Percentiles rank a stretch among this genome's conserved stretches.
Conservation (phyloP, 1,140 invertebrate genomes). For the Drosophila pectinifera region DNA sequence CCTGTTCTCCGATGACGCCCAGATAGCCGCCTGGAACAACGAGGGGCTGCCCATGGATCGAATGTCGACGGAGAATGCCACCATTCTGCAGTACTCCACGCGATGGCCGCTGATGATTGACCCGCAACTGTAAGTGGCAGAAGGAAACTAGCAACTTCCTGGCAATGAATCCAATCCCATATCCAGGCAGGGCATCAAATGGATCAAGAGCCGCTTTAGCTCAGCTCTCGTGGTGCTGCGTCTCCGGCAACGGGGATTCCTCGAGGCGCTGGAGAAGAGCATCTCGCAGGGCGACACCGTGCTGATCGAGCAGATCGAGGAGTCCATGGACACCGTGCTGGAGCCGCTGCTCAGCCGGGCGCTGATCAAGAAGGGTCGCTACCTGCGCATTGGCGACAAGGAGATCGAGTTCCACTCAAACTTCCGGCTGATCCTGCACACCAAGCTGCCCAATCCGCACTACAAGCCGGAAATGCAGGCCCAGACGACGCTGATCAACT, state of each 20-base stretch:
- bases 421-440: slow-evolving; percentile 96
- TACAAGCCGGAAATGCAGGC: slow-evolving; percentile 99
- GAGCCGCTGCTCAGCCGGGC: slow-evolving; percentile 95
- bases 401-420: slow-evolving; percentile 94
- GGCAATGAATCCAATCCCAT: background rate
- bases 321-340: slow-evolving; percentile 95
- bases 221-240: slow-evolving; percentile 90
- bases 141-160: too few relatives aligned
- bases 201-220: slow-evolving; percentile 96
- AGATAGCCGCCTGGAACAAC: slow-evolving; percentile 97
- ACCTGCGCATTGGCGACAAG: slow-evolving; percentile 93
- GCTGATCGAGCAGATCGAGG: slow-evolving; percentile 96
- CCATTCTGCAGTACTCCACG: slow-evolving; percentile 94
- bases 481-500: slow-evolving; percentile 97
- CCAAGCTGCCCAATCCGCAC: slow-evolving; percentile 97
- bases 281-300: slow-evolving; percentile 91
- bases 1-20: slow-evolving; percentile 95
- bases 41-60: slow-evolving; percentile 96
- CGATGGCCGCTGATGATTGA: slow-evolving; percentile 98
- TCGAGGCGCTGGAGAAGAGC: slow-evolving; percentile 93
- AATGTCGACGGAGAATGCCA: slow-evolving; percentile 98
- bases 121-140: slow-evolving; percentile 89
- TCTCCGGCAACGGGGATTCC: slow-evolving; percentile 92
- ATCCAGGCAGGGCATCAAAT: slow-evolving; percentile 95
- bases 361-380: slow-evolving; percentile 93